Evolutionary conservation across 1,140 invertebrate genomes (phyloP).

Genomic region (Cydia strobilella): DNA sequence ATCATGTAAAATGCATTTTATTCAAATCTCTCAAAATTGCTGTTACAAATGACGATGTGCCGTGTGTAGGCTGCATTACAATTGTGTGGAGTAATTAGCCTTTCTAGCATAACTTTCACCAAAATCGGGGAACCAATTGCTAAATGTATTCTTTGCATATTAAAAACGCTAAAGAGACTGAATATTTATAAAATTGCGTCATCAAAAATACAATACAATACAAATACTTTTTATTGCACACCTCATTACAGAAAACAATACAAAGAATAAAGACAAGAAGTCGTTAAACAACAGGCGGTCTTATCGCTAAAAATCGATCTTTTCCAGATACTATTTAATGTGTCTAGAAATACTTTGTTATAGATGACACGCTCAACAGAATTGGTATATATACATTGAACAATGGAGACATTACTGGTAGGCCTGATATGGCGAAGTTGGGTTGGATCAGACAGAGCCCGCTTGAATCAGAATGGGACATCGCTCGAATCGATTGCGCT

Average conservation of each 20-base stretch:
- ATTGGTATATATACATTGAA: conserved; percentile 60
- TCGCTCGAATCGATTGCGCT: background rate
- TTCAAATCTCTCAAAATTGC: conserved; percentile 8
- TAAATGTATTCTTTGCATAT: conserved; percentile 16
- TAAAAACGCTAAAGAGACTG: background rate
- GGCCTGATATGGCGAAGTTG: conserved; percentile 65
- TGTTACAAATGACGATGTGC: conserved; percentile 38
- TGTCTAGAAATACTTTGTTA: conserved; percentile 4
- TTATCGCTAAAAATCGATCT: too few species aligned
- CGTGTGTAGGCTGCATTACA: conserved; percentile 47
- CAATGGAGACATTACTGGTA: conserved; percentile 74
- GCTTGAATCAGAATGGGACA: conserved; percentile 70
- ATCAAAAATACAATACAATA: too few species aligned
- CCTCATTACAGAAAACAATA: too few species aligned
- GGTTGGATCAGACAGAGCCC: conserved; percentile 58
- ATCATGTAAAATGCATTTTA: conserved; percentile 26
- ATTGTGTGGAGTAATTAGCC: conserved; percentile 44
- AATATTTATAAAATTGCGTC: conserved; percentile 6
- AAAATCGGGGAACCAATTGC: conserved; percentile 37
- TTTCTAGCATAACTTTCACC: conserved; percentile 48
- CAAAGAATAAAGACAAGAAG: too few species aligned
- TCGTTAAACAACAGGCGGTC: too few species aligned
- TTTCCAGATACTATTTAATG: background rate
- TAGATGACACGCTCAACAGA: conserved; percentile 43
- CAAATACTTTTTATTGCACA: too few species aligned